A percentile compares a stretch with the other conserved stretches of the same genome.
Evolutionary conservation across 2,797 vertebrate species (phyloP).

Genomic region (Coregonus sp.): DNA sequence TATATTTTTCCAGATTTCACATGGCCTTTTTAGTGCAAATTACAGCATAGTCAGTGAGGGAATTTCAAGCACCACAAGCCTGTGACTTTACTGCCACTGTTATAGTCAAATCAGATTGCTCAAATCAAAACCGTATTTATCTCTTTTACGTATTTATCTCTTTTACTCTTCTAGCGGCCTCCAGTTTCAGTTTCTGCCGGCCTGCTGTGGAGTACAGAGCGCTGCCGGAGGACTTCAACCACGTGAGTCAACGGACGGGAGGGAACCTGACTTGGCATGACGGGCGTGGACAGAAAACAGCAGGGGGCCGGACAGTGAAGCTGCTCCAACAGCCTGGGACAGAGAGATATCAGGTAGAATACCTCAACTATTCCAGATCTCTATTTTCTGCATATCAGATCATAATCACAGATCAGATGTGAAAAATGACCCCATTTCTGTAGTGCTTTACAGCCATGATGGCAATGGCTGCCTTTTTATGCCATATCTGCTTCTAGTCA

Average conservation of each 20-base stretch:
- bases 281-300: slow-evolving; percentile 82
- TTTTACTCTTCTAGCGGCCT: slow-evolving; percentile 78
- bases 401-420: not conserved
- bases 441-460: not conserved
- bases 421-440: slow-evolving; percentile 45
- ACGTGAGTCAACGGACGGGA: slow-evolving; percentile 82
- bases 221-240: slow-evolving; percentile 88
- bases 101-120: not conserved
- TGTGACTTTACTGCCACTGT: not conserved
- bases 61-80: not conserved
- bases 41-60: not conserved
- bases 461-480: not conserved
- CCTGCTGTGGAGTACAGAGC: slow-evolving; percentile 91
- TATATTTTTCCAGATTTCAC: not conserved
- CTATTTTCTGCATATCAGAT: slow-evolving; percentile 40
- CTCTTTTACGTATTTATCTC: slow-evolving; percentile 53
- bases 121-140: slow-evolving; percentile 36
- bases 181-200: slow-evolving; percentile 92
- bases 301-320: slow-evolving; percentile 82
- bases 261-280: slow-evolving; percentile 94
- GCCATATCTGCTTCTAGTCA: not conserved
- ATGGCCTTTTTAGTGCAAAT: slow-evolving; percentile 18
- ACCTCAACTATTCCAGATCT: not conserved
- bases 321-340: slow-evolving; percentile 93
- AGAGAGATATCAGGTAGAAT: slow-evolving; percentile 83